Conservation (phyloP, 2,888 invertebrate genomes). For the Erannis defoliaria region DNA sequence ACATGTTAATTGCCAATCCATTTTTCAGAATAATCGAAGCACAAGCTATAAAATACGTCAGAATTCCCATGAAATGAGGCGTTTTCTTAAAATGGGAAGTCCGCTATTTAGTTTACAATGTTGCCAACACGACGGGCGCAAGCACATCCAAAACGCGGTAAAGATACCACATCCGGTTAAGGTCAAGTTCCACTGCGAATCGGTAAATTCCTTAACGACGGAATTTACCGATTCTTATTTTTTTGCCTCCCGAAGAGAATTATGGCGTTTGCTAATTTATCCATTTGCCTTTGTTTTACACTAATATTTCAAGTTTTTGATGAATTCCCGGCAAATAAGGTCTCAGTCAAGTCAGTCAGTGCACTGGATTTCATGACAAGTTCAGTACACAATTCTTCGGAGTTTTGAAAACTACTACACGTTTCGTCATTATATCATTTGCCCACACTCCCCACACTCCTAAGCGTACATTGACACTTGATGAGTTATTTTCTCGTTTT, state of each 20-base stretch:
- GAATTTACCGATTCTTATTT: neutral
- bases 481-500: no score
- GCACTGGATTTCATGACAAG: no score
- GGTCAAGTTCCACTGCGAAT: constrained; percentile 1
- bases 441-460: no score
- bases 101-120: constrained; percentile 45
- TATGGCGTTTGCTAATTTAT: no score
- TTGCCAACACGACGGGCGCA: constrained; percentile 62
- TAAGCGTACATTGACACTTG: no score
- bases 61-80: constrained; percentile 58
- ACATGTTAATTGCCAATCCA: constrained; percentile 86
- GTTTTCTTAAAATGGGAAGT: constrained; percentile 69
- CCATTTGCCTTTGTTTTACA: no score
- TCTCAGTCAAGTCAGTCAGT: no score
- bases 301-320: no score
- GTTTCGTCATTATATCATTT: no score
- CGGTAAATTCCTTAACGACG: constrained; percentile 15
- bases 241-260: neutral
- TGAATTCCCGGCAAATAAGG: no score
- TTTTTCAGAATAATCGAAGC: constrained; percentile 56
- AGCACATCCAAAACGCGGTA: constrained; percentile 38
- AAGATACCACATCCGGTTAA: constrained; percentile 49
- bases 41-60: constrained; percentile 47
- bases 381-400: no score
- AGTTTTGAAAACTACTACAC: no score